These are phyloP conservation scores for Mormoops blainvillei DNA, from an alignment of 2,113 vertebrate genomes.

Conservation along the genomic window DNA sequence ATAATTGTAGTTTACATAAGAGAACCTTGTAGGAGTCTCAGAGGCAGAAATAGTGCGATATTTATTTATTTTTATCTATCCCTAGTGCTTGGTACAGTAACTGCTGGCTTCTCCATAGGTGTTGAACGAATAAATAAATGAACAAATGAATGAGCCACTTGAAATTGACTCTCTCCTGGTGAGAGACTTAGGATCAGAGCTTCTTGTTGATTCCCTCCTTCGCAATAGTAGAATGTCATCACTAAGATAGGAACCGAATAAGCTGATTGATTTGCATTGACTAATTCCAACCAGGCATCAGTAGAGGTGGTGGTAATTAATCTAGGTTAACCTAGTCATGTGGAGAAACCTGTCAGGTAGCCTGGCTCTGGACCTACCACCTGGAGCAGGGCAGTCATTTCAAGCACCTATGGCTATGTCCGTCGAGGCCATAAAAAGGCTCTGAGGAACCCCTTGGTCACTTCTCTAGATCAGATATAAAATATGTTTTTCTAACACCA, in stretches of 20 bases:
- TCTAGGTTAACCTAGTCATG: background rate
- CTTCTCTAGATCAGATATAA: background rate
- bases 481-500: background rate
- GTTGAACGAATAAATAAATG: background rate
- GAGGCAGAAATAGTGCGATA: background rate
- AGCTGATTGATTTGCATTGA: background rate
- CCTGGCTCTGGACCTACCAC: background rate
- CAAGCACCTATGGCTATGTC: background rate
- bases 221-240: background rate
- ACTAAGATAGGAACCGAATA: background rate
- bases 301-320: background rate
- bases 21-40: background rate
- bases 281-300: background rate
- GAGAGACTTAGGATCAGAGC: background rate
- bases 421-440: background rate
- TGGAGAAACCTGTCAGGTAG: background rate
- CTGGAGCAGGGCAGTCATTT: background rate
- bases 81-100: background rate
- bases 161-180: background rate
- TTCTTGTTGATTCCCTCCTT: background rate
- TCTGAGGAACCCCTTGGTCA: background rate
- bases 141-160: background rate
- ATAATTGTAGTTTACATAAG: background rate
- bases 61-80: background rate
- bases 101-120: background rate